Evolutionary conservation across 2,888 invertebrate species (phyloP), one percentile per base, ranked within the genome.

Genomic region (Cancer borealis): DNA sequence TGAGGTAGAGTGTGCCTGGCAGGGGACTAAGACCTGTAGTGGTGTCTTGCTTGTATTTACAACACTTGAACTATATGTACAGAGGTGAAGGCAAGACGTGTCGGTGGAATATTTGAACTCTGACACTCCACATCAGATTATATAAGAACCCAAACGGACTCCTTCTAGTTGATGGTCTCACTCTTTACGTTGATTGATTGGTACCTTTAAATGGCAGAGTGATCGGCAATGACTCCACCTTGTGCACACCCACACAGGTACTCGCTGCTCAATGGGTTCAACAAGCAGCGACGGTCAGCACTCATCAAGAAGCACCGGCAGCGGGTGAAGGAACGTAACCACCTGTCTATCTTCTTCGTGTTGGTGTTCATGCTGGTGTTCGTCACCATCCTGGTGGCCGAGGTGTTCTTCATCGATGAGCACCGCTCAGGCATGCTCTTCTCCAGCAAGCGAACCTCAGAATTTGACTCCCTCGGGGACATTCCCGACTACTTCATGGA

Each of bases 321-420:
- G 92, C 89, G 95, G 17, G 93, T 92, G 66, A 95, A 94, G 88
- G 95, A 95, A 84, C 90, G 95, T 6, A 95, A 95, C 93, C 93
- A 93, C 93, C 94, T 95, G 93, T 95, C 95, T 46, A 95, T 98
- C 97, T 98, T 98, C 97, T 98, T 98, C 96, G 98, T 98, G 96
- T 97, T 98, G 96, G 98, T 98, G 97, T 98, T 99, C 97, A 98
- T 98, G 97, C 98, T 98, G 87, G 98, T 99, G 95, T 98, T 98
- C 96, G 98, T 98, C 90, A 97, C 98, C 96, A 98, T 98, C 96
- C 98, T 98, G 95, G 97, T 98, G 96, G 98, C 98, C 95, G 98
- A 98, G 97, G 98, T 98, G 96, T 97, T 98, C 96, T 97, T 97
- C 96, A 97, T 97, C 96, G 97, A 98, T 96, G 97, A 97, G 96